These are phyloP conservation scores for Phylloscopus whistleri DNA, from an alignment of 2,113 vertebrate species.

Conservation along the genomic window DNA sequence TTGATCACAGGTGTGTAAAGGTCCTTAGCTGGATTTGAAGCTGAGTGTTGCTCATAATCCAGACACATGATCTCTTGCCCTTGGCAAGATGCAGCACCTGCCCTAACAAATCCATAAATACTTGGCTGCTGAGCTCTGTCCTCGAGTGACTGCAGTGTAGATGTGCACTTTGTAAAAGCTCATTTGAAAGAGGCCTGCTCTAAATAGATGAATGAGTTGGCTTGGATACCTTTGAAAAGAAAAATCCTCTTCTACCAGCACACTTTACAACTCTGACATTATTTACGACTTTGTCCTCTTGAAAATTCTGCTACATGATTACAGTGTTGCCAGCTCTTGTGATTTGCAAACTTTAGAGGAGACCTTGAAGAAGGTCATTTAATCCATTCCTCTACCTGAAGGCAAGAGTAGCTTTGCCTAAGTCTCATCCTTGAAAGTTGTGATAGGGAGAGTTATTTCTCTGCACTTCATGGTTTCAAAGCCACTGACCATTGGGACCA, in stretches of 20 bases:
- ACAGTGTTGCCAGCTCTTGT: not conserved
- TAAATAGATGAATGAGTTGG: conserved; percentile 15
- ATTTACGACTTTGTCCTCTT: not conserved
- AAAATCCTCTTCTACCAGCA: not conserved
- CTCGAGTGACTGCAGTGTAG: not conserved
- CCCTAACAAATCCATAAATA: conserved; percentile 30
- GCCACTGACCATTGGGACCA: not conserved
- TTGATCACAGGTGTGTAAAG: not conserved
- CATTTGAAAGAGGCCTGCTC: not conserved
- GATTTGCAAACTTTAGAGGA: not conserved
- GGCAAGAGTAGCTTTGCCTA: not conserved
- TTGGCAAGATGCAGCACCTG: conserved; percentile 7
- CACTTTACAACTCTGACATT: not conserved
- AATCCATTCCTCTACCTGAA: not conserved
- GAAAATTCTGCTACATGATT: not conserved
- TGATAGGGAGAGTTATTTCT: not conserved
- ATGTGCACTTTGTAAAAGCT: not conserved
- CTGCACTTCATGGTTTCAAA: not conserved
- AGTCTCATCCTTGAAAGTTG: not conserved
- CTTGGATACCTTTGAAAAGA: not conserved
- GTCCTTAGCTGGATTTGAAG: not conserved
- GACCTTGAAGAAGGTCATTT: not conserved
- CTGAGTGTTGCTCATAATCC: not conserved
- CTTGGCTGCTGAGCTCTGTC: conserved; percentile 23
- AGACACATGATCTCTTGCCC: not conserved